phyloP scores from a whole-genome alignment of 92 coral and sea anemone genomes.

The Hydrozoanthus gracilis region DNA sequence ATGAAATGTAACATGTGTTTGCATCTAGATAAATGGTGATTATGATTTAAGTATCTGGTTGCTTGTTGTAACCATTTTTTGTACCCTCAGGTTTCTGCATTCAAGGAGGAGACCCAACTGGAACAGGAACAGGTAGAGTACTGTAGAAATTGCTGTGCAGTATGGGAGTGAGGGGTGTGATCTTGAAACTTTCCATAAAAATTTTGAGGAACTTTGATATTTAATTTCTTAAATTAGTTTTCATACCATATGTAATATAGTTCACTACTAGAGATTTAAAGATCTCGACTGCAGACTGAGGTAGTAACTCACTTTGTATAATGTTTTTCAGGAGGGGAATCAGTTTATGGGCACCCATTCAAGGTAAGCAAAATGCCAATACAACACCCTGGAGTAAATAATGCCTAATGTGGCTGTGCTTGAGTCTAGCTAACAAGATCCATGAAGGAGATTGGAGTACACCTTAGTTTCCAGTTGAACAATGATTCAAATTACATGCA shows the following conservation, averaged over 20 bases:
- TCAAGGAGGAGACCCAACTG: conserved; percentile 99
- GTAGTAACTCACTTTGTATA: background rate
- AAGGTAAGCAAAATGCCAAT: conserved; percentile 69
- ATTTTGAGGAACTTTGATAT: no score
- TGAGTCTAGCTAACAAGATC: background rate
- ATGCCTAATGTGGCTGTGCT: background rate
- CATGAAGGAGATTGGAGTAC: background rate
- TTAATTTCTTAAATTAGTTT: no score
- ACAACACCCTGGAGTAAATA: background rate
- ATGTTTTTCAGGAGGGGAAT: conserved; percentile 83
- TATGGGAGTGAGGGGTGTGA: no score
- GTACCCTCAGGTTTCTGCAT: conserved; percentile 80
- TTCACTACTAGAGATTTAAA: no score
- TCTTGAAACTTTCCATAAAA: no score
- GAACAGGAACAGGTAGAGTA: conserved; percentile 85
- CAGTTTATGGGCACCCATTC: conserved; percentile 90
- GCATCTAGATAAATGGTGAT: no score
- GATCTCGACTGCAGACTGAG: no score
- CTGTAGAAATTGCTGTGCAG: no score
- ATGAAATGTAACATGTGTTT: background rate
- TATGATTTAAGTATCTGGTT: no score
- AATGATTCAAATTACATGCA: no score
- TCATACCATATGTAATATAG: no score
- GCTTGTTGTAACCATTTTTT: background rate
- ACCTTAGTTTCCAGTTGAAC: no score